Conservation (phyloP, 2,888 invertebrate species). For the Suillia variegata region DNA sequence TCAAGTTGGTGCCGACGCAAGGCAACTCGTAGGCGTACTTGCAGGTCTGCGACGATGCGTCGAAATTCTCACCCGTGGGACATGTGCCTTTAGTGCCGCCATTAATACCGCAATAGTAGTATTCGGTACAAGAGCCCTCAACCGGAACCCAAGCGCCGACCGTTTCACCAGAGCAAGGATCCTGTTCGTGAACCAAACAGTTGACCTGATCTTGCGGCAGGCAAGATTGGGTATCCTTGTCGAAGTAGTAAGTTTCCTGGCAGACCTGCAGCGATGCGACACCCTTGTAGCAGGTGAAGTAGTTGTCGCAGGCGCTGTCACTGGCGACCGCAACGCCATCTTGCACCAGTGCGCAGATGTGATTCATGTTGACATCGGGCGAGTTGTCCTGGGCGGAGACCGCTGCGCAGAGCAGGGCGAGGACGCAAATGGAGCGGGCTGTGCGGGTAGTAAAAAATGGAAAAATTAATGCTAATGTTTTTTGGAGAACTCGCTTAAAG, state of each 20-base stretch:
- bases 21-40: constrained; percentile 27
- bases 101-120: constrained; percentile 34
- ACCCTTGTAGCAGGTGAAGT: constrained; percentile 34
- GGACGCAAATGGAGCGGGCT: not conserved
- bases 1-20: constrained; percentile 21
- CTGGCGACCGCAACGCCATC: constrained; percentile 32
- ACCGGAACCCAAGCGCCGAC: constrained; percentile 34
- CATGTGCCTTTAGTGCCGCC: constrained; percentile 33
- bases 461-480: too few species aligned
- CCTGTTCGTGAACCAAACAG: constrained; percentile 21
- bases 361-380: constrained; percentile 31
- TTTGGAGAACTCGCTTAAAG: too few species aligned
- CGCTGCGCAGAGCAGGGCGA: constrained; percentile 6
- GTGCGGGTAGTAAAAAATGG: too few species aligned
- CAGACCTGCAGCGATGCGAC: constrained; percentile 29
- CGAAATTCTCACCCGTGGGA: constrained; percentile 36
- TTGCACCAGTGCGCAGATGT: constrained; percentile 35
- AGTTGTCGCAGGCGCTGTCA: constrained; percentile 31
- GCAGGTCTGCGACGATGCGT: constrained; percentile 34
- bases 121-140: constrained; percentile 34
- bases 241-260: constrained; percentile 28
- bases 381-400: constrained; percentile 4
- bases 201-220: constrained; percentile 15
- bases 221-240: constrained; percentile 39
- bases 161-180: constrained; percentile 30